phyloP scores from a whole-genome alignment of 2,888 invertebrate species.

The Macrophya annulata region DNA sequence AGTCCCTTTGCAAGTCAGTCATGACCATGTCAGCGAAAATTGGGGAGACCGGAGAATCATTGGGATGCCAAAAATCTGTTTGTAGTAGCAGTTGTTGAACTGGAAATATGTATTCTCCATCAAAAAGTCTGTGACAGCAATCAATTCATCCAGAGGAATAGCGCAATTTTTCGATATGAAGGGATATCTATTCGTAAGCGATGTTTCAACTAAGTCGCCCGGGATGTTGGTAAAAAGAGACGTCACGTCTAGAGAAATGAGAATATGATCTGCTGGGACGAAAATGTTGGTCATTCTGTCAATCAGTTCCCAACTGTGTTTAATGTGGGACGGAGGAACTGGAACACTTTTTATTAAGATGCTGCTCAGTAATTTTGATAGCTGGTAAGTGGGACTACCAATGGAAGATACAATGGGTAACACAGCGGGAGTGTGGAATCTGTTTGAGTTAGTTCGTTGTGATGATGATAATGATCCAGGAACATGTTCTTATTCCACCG shows the following conservation, averaged over 20 bases:
- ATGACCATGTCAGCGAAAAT: conserved; percentile 60
- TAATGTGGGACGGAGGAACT: background rate
- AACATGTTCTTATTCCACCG: background rate
- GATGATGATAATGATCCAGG: background rate
- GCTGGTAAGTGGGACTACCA: background rate
- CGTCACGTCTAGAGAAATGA: conserved; percentile 58
- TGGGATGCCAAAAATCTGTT: conserved; percentile 59
- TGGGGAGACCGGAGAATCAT: conserved; percentile 64
- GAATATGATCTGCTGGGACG: background rate
- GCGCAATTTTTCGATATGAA: background rate
- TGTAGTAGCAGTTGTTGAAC: conserved; percentile 56
- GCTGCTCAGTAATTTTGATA: background rate
- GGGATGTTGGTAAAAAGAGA: conserved; percentile 62
- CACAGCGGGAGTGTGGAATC: background rate
- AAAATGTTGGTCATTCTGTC: background rate
- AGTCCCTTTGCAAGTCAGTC: conserved; percentile 61
- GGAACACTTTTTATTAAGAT: background rate
- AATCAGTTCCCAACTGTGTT: background rate
- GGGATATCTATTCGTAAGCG: conserved; percentile 43
- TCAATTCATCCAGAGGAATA: background rate
- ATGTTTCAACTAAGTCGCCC: conserved; percentile 21
- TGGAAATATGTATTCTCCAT: conserved; percentile 50
- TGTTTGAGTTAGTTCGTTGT: background rate
- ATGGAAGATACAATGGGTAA: background rate
- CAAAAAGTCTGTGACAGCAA: background rate